Percentiles rank a stretch among this genome's conserved stretches.
Evolutionary conservation across 2,888 invertebrate genomes (phyloP).

Genomic region (Drosophila silvestris): DNA sequence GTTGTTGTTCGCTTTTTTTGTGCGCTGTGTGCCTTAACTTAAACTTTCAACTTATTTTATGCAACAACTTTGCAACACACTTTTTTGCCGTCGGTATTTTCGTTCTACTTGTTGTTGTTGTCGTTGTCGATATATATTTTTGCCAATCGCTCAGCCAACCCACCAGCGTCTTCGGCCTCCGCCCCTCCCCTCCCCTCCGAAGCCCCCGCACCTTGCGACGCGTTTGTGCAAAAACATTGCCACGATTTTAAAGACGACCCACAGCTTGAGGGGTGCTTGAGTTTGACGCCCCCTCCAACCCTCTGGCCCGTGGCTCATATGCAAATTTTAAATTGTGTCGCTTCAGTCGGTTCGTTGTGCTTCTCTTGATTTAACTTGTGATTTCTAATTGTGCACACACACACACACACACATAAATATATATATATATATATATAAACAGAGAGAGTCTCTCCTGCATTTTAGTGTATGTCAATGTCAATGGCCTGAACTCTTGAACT

Average conservation of each 20-base stretch:
- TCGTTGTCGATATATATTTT: slow-evolving; percentile 11
- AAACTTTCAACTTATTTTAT: slow-evolving; percentile 39
- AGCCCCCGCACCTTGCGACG: slow-evolving; percentile 27
- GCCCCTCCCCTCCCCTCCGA: background rate
- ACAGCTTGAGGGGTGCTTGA: background rate
- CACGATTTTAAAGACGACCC: slow-evolving; percentile 50
- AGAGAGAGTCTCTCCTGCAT: slow-evolving; percentile 2
- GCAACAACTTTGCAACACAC: slow-evolving; percentile 23
- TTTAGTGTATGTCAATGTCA: slow-evolving; percentile 72
- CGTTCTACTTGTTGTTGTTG: slow-evolving; percentile 12
- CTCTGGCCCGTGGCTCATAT: slow-evolving; percentile 28
- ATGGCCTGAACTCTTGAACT: slow-evolving; percentile 61
- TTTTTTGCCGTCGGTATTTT: slow-evolving; percentile 54
- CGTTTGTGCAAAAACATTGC: slow-evolving; percentile 54
- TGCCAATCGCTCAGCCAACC: slow-evolving; percentile 23
- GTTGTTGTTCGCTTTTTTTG: slow-evolving; percentile 19
- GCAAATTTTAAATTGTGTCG: slow-evolving; percentile 73
- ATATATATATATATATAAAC: background rate
- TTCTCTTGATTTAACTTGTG: slow-evolving; percentile 66
- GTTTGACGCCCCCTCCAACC: background rate
- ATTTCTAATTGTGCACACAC: slow-evolving; percentile 65
- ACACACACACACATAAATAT: background rate
- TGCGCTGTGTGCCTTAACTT: slow-evolving; percentile 46
- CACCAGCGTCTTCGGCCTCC: background rate
- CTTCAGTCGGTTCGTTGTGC: slow-evolving; percentile 35